phyloP scores from a whole-genome alignment of 2,113 vertebrate species.

The Leptocoma aspasia region DNA sequence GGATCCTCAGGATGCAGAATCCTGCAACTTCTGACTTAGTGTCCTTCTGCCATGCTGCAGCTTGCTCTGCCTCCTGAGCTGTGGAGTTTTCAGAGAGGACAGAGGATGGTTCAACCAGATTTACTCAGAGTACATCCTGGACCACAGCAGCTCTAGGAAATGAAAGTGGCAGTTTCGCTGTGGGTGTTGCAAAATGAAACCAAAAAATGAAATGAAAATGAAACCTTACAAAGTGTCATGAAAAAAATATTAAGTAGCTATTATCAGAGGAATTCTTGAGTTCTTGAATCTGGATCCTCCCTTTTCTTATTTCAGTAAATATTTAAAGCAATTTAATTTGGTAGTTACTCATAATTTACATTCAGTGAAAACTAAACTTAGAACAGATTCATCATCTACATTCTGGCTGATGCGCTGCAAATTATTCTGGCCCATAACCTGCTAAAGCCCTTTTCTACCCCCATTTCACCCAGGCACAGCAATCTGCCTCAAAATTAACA shows the following conservation, averaged over 20 bases:
- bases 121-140: neutral
- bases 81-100: neutral
- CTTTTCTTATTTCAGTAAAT: neutral
- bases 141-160: neutral
- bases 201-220: neutral
- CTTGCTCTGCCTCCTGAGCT: neutral
- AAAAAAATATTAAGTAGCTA: neutral
- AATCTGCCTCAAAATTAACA: neutral
- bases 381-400: neutral
- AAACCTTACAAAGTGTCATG: fast-evolving
- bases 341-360: neutral
- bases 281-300: neutral
- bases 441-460: neutral
- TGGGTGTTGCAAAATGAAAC: neutral
- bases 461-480: neutral
- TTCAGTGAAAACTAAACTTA: neutral
- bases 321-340: neutral
- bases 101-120: neutral
- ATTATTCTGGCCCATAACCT: neutral
- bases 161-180: neutral
- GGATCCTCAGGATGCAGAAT: neutral
- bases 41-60: neutral
- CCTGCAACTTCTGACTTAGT: neutral
- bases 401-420: neutral
- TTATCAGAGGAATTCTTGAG: neutral